Percentiles rank a stretch among this genome's conserved stretches.
Evolutionary conservation across 64 coral and sea anemone genomes (phyloP).

Genomic region (Montipora cactus): DNA sequence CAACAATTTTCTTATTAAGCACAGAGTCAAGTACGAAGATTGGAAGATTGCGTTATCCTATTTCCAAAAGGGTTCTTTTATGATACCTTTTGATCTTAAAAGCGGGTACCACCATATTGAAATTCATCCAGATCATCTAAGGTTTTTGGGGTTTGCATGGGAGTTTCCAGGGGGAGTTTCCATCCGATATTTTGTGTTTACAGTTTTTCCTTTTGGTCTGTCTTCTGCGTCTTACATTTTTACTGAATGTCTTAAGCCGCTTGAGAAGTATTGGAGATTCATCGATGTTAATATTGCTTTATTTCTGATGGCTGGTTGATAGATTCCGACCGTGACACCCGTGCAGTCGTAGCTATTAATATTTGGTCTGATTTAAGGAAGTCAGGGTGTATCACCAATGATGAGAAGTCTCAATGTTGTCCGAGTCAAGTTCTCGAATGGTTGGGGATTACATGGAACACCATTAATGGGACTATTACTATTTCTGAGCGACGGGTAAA

Average conservation of each 20-base stretch:
- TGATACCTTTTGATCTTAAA: conserved; percentile 21
- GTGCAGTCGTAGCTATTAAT: background rate
- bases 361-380: background rate
- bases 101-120: too few species aligned
- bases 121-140: too few species aligned
- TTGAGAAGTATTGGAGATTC: conserved; percentile 56
- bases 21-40: conserved; percentile 22
- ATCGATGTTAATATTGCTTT: conserved; percentile 44
- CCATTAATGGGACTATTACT: background rate
- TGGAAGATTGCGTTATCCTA: background rate
- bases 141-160: background rate
- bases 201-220: too few species aligned
- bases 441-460: background rate
- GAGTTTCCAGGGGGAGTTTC: background rate
- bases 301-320: too few species aligned
- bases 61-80: conserved; percentile 17
- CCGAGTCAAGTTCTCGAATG: too few species aligned
- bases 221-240: too few species aligned
- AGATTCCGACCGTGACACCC: background rate
- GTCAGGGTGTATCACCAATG: conserved; percentile 21
- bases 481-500: too few species aligned
- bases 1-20: conserved; percentile 48
- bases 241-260: too few species aligned
- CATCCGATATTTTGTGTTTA: conserved; percentile 56
- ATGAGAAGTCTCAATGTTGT: conserved; percentile 51